Conservation (phyloP, 2,888 invertebrate species). For the Peribatodes rhomboidaria region DNA sequence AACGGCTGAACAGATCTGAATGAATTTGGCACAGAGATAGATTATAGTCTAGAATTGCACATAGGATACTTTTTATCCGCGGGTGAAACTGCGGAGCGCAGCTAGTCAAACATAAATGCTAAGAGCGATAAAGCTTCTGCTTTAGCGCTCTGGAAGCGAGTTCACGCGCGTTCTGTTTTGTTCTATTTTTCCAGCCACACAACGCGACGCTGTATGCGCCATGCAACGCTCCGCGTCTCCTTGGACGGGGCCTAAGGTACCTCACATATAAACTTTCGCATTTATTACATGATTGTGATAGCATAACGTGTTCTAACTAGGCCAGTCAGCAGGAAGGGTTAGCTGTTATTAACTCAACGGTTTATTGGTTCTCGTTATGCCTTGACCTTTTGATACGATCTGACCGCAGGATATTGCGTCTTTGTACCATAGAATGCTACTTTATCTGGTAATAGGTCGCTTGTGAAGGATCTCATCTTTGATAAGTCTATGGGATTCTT, state of each 20-base stretch:
- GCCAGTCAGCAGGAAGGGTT: conserved; percentile 36
- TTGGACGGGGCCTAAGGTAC: too few relatives aligned
- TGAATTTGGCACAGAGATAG: too few relatives aligned
- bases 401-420: conserved; percentile 13
- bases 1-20: too few relatives aligned
- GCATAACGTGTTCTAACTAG: conserved; percentile 15
- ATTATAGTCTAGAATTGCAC: too few relatives aligned
- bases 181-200: too few relatives aligned
- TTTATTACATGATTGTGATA: neutral
- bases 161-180: too few relatives aligned
- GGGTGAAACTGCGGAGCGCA: too few relatives aligned
- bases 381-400: conserved; percentile 44
- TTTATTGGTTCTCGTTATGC: conserved; percentile 33
- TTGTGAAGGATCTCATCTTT: conserved; percentile 16
- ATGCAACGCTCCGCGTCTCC: neutral
- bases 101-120: too few relatives aligned
- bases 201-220: too few relatives aligned
- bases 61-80: too few relatives aligned
- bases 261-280: neutral
- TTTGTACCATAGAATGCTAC: conserved; percentile 5
- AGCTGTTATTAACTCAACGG: conserved; percentile 33
- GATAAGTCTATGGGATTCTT: neutral
- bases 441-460: conserved; percentile 11
- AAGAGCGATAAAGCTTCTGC: too few relatives aligned
- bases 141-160: too few relatives aligned